Conservation (phyloP, 2,113 vertebrate species). For the Tringa solitaria region DNA sequence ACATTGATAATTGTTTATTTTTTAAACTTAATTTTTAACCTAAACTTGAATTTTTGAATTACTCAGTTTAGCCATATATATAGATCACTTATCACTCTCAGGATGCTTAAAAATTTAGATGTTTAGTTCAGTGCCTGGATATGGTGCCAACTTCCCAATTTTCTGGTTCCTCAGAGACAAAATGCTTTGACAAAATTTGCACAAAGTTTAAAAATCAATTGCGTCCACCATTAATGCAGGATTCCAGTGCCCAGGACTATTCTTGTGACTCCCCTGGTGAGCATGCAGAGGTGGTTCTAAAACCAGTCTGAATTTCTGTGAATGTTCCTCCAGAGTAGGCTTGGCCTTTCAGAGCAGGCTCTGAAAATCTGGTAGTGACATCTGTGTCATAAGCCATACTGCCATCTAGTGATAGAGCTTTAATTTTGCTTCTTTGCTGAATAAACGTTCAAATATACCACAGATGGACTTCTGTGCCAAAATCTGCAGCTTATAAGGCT, state of each 20-base stretch:
- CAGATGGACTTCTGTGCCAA: not conserved
- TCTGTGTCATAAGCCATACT: not conserved
- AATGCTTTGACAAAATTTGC: not conserved
- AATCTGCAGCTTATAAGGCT: not conserved
- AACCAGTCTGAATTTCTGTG: not conserved
- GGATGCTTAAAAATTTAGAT: not conserved
- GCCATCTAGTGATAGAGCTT: not conserved
- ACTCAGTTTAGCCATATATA: not conserved
- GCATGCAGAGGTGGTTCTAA: not conserved
- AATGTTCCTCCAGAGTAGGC: not conserved
- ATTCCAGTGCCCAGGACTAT: not conserved
- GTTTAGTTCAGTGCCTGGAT: not conserved
- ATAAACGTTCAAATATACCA: not conserved
- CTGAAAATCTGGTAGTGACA: not conserved
- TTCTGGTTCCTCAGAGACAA: not conserved
- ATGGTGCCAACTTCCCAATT: not conserved
- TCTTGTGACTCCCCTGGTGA: not conserved
- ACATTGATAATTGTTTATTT: not conserved
- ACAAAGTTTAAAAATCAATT: not conserved
- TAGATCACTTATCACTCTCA: not conserved
- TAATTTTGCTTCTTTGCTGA: not conserved
- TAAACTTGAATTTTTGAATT: not conserved
- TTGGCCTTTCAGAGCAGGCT: not conserved
- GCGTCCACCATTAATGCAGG: too few relatives aligned
- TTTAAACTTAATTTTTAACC: not conserved